phyloP scores from a whole-genome alignment of 2,113 vertebrate genomes.

The Fregetta grallaria region DNA sequence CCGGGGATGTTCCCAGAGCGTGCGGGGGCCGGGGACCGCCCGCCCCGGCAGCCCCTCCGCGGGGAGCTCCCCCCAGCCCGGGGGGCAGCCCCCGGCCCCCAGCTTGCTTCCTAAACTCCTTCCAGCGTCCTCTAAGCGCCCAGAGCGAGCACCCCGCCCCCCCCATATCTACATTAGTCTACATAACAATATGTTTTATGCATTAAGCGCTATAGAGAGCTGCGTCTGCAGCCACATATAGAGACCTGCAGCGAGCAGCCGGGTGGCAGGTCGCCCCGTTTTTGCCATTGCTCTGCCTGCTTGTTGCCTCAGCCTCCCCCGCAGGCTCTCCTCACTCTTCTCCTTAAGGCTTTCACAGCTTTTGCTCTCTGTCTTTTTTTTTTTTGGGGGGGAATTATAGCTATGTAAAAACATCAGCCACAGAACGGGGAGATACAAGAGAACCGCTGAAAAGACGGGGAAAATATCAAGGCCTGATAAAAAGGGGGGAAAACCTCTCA shows the following conservation, averaged over 20 bases:
- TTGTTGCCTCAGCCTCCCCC: neutral
- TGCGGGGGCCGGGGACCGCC: neutral
- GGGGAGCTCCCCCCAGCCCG: neutral
- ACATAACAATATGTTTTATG: fast-evolving
- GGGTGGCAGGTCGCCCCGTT: fast-evolving
- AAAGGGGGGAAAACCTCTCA: neutral
- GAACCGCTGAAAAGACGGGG: neutral
- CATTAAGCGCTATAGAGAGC: fast-evolving
- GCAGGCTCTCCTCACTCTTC: fast-evolving
- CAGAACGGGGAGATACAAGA: neutral
- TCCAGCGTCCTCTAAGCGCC: neutral
- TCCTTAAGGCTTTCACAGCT: neutral
- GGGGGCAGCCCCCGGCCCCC: neutral
- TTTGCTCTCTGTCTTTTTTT: neutral
- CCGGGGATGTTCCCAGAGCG: neutral
- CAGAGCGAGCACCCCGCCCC: neutral
- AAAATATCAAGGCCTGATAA: neutral
- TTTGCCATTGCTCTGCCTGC: neutral
- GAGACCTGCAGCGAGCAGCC: neutral
- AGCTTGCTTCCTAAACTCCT: neutral
- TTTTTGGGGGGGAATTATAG: neutral
- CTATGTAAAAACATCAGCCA: neutral
- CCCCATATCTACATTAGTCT: fast-evolving
- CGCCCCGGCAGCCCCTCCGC: neutral
- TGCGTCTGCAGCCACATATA: neutral